Base-by-base conservation (phyloP, 2,113 vertebrate species). In the Micromys minutus region DNA sequence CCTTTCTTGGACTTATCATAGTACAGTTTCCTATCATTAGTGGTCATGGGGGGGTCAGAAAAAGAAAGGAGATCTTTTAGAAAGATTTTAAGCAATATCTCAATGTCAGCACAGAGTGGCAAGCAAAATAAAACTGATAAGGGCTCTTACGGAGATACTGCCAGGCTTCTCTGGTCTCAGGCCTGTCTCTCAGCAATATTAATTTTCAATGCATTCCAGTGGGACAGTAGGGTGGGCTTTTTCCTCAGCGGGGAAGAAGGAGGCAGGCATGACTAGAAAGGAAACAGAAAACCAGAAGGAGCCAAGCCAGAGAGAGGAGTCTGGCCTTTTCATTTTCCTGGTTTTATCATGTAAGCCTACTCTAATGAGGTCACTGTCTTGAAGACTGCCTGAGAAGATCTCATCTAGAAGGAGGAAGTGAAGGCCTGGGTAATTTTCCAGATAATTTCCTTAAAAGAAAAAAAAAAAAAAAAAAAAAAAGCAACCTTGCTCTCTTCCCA, bases 361-460 rank as follows among this genome's bases (percentile, higher is more conserved):
- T 71, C 77, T 95, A 92, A 92, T 93, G 92, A 89, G 85, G 92
- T 96, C 90, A 90, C 36, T 91, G n/a, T 55, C 71, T 59, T 95
- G 85, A 92, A 92, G 61, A 45, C 17, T 89, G 83, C 55, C 90
- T 86, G 75, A 59, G 76, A 89, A 93, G 87, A 90, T 90, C 61
- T 80, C 95, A 75, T 89, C 92, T 91, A 69, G 81, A 92, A 97
- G 88, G 88, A 96, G 89, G 93, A 97, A 97, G 96, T 72, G 79
- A 86, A 92, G 96, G 87, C 94, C 93, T 92, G 63, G 83, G 96
- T 97, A 89, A 94, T 96, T 97, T 96, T 96, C 96, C 94, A 97
- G 92, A 96, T 97, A 94, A 97, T 96, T 97, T 97, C 91, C 94
- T 96, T 97, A 96, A 97, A 95, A 92, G 90, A 69, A 90, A 87